Evolutionary conservation across 2,797 vertebrate species (phyloP).

Genomic region (Peromyscus eremicus): DNA sequence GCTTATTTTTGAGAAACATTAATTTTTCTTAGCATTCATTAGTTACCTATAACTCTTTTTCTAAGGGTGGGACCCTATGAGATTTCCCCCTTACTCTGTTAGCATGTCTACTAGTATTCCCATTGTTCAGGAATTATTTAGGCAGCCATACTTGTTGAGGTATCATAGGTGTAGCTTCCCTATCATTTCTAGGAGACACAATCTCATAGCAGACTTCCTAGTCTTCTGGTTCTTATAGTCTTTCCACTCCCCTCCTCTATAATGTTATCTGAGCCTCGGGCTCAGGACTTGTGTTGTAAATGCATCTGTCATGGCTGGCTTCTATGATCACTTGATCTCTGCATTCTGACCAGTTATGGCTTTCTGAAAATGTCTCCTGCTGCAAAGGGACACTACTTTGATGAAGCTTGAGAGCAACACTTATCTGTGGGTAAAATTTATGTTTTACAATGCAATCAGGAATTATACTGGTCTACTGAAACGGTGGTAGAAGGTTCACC

Average conservation of each 20-base stretch:
- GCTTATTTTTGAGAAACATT: background rate
- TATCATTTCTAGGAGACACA: too few relatives aligned
- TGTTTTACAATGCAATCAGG: background rate
- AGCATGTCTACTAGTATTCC: too few relatives aligned
- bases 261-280: too few relatives aligned
- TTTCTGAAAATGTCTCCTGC: background rate
- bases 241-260: too few relatives aligned
- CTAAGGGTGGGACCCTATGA: background rate
- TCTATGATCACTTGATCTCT: background rate
- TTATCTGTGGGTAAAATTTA: background rate
- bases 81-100: background rate
- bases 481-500: too few relatives aligned
- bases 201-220: too few relatives aligned
- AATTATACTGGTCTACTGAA: background rate
- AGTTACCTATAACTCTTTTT: background rate
- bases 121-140: too few relatives aligned
- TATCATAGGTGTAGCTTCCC: too few relatives aligned
- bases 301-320: background rate
- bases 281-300: background rate
- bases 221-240: too few relatives aligned
- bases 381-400: background rate
- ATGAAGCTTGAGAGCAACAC: background rate
- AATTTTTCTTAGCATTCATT: background rate
- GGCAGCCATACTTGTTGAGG: too few relatives aligned
- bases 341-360: background rate